phyloP scores from a whole-genome alignment of 2,797 vertebrate genomes.

The Chaetodon trifasciatus region DNA sequence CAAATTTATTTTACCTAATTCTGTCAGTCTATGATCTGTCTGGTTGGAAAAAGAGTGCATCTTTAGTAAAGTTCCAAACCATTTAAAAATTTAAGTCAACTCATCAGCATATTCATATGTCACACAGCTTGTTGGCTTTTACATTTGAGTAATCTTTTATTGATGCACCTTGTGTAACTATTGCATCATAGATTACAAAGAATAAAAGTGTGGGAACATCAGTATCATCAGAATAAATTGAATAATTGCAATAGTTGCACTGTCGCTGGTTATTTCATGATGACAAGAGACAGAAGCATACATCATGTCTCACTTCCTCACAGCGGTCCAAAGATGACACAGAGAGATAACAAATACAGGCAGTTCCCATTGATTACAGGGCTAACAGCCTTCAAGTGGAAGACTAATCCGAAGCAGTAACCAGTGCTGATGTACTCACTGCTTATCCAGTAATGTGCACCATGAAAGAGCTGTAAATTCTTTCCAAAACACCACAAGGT shows the following conservation, averaged over 20 bases:
- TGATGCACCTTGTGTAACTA: slow-evolving; percentile 75
- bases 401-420: slow-evolving; percentile 59
- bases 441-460: slow-evolving; percentile 24
- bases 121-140: slow-evolving; percentile 67
- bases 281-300: slow-evolving; percentile 62
- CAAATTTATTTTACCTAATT: slow-evolving; percentile 53
- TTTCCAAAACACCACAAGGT: neutral
- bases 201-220: slow-evolving; percentile 68
- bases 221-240: slow-evolving; percentile 74
- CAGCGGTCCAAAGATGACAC: slow-evolving; percentile 64
- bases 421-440: slow-evolving; percentile 20
- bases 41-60: slow-evolving; percentile 7
- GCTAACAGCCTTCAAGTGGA: slow-evolving; percentile 41
- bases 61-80: slow-evolving; percentile 61
- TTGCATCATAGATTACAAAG: slow-evolving; percentile 83
- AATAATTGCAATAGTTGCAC: slow-evolving; percentile 80
- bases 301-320: slow-evolving; percentile 57
- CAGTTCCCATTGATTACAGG: slow-evolving; percentile 36
- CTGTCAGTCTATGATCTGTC: slow-evolving; percentile 36
- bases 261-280: slow-evolving; percentile 67
- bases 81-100: slow-evolving; percentile 60
- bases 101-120: slow-evolving; percentile 72
- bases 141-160: slow-evolving; percentile 73
- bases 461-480: slow-evolving; percentile 33
- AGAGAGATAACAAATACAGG: slow-evolving; percentile 57